Evolutionary conservation across 2,113 vertebrate genomes (phyloP).

Genomic region (Esox niger): DNA sequence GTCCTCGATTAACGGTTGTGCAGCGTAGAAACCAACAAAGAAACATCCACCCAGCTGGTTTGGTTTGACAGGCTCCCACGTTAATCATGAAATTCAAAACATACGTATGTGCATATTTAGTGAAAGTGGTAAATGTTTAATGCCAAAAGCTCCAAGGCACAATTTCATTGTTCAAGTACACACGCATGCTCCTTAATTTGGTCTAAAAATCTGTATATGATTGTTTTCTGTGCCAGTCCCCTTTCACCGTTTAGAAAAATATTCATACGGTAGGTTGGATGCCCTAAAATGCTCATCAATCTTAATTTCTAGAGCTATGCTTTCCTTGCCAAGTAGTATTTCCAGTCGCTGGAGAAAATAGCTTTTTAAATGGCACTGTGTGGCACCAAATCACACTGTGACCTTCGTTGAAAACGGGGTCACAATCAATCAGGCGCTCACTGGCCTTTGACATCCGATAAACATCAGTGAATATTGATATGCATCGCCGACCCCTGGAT

Average conservation of each 20-base stretch:
- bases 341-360: constrained; percentile 62
- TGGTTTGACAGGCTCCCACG: too few relatives aligned
- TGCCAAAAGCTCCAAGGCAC: constrained; percentile 14
- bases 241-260: constrained; percentile 51
- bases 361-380: constrained; percentile 69
- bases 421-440: constrained; percentile 66
- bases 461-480: constrained; percentile 63
- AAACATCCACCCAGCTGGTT: too few relatives aligned
- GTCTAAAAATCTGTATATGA: constrained; percentile 57
- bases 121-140: background rate
- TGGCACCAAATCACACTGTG: constrained; percentile 70
- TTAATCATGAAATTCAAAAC: background rate
- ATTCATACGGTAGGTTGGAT: constrained; percentile 56
- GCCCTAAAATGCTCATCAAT: constrained; percentile 73
- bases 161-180: constrained; percentile 32
- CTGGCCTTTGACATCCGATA: constrained; percentile 75
- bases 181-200: constrained; percentile 38
- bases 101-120: background rate
- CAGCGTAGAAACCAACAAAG: too few relatives aligned
- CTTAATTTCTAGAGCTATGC: constrained; percentile 66
- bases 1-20: too few relatives aligned
- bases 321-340: constrained; percentile 62
- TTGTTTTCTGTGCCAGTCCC: constrained; percentile 40
- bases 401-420: constrained; percentile 62
- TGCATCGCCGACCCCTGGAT: constrained; percentile 44